These are phyloP conservation scores for Ectemnius lituratus DNA, from an alignment of 2,888 invertebrate species.

Conservation along the genomic window DNA sequence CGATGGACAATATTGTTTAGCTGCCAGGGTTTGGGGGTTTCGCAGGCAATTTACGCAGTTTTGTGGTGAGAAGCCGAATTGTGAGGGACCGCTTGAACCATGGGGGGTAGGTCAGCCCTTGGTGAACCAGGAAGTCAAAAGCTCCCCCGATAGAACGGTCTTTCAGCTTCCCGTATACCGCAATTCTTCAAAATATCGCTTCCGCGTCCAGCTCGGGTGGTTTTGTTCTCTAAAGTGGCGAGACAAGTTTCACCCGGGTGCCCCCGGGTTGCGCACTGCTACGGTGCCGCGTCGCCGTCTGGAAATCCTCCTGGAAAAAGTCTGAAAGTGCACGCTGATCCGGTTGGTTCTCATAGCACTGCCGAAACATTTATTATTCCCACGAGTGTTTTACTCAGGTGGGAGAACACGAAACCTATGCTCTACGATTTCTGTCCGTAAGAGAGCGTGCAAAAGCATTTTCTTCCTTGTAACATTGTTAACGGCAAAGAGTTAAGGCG, in stretches of 20 bases:
- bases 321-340: background rate
- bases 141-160: constrained; percentile 19
- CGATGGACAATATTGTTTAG: constrained; percentile 43
- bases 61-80: constrained; percentile 64
- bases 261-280: background rate
- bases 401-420: background rate
- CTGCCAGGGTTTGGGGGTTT: constrained; percentile 1
- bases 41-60: constrained; percentile 58
- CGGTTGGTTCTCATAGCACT: background rate
- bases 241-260: constrained; percentile 37
- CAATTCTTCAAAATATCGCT: constrained; percentile 55
- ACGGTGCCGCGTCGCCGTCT: background rate
- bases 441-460: background rate
- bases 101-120: constrained; percentile 44
- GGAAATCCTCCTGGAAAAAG: constrained; percentile 6
- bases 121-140: constrained; percentile 57
- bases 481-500: background rate
- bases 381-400: background rate
- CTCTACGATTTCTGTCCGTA: background rate
- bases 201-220: constrained; percentile 29
- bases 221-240: constrained; percentile 25
- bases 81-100: constrained; percentile 38
- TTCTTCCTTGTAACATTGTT: constrained; percentile 9
- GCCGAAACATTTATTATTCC: constrained; percentile 1
- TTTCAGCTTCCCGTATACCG: constrained; percentile 44